These are phyloP conservation scores for Rotaria socialis DNA, from an alignment of 2,888 invertebrate genomes.

Conservation along the genomic window DNA sequence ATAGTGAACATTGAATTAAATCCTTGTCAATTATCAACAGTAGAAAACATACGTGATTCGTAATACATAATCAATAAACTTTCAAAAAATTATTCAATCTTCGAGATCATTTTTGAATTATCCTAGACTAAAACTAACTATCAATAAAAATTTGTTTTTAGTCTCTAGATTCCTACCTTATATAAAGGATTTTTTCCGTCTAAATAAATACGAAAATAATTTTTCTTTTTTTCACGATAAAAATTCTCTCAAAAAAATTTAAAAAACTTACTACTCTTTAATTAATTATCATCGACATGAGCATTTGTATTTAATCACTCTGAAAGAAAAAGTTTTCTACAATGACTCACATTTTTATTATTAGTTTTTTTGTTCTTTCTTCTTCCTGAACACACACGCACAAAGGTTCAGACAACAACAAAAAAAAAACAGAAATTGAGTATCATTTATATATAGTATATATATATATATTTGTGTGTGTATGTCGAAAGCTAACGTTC, in stretches of 20 bases:
- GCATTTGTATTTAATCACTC: neutral
- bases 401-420: conserved; percentile 9
- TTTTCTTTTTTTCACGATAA: neutral
- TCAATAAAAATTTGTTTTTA: neutral
- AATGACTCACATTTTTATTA: conserved; percentile 3
- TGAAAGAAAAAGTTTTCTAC: conserved; percentile 24
- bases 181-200: neutral
- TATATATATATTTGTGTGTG: neutral
- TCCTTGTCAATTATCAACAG: too few species aligned
- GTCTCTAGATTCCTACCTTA: neutral
- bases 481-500: neutral
- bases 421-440: neutral
- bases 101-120: neutral
- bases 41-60: too few species aligned
- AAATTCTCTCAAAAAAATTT: too few species aligned
- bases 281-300: neutral
- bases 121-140: neutral
- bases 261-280: neutral
- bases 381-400: neutral
- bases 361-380: neutral
- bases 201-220: neutral
- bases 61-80: too few species aligned
- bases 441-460: neutral
- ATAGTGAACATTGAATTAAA: too few species aligned
- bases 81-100: neutral